Evolutionary conservation across 2,888 invertebrate species (phyloP).

Genomic region (Amphiduros pacificus): DNA sequence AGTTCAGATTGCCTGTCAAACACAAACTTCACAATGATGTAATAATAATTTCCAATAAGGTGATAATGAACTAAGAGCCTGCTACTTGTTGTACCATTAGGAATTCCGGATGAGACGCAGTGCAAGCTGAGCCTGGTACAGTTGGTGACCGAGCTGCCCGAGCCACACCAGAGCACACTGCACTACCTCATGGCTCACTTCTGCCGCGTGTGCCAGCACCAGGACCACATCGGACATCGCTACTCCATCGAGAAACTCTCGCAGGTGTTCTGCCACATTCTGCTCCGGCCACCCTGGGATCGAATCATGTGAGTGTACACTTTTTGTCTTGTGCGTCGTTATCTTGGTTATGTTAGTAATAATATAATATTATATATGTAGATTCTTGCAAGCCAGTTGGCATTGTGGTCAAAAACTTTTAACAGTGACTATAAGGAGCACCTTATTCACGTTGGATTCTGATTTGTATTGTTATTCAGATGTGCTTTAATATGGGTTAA

Average conservation of each 20-base stretch:
- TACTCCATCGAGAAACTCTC: conserved; percentile 66
- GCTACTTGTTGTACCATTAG: no score
- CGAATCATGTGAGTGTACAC: conserved; percentile 61
- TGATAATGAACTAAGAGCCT: no score
- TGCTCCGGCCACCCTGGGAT: conserved; percentile 77
- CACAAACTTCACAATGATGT: no score
- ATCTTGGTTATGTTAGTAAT: no score
- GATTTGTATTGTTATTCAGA: no score
- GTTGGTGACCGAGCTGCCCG: conserved; percentile 68
- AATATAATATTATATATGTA: not conserved
- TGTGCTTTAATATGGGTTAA: no score
- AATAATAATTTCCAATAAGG: no score
- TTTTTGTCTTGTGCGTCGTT: not conserved
- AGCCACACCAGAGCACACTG: conserved; percentile 69
- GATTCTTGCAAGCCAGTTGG: not conserved
- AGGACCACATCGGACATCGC: conserved; percentile 68
- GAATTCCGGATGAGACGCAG: conserved; percentile 42
- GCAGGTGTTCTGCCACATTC: conserved; percentile 74
- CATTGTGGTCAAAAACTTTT: no score
- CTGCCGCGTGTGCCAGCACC: conserved; percentile 72
- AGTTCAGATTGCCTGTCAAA: no score
- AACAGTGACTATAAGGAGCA: no score
- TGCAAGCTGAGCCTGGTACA: conserved; percentile 64
- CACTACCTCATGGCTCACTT: conserved; percentile 72
- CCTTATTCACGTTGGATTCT: no score